Evolutionary conservation across 2,888 invertebrate species (phyloP), one percentile per base, ranked within the genome.

Genomic region (Acronicta leporina): DNA sequence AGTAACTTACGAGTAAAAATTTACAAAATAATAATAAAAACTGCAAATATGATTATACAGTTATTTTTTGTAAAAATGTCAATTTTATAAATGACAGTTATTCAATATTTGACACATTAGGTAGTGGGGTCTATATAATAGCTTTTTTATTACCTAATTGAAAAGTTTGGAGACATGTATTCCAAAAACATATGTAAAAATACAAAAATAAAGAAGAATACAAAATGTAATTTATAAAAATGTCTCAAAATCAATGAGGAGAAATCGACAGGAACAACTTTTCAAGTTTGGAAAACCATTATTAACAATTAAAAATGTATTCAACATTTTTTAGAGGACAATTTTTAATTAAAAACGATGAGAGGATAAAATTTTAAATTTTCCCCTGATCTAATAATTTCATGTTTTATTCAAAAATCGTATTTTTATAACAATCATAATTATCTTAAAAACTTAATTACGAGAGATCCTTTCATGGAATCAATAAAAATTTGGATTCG

Each of bases 401-500:
- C 64, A 51, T 63, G 63, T 58, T 59, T 64, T 53, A 42, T 67
- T 66, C 58, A 72, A 77, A 75, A 77, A 73, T 63, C 68, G 77
- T 81, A 83, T 79, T 73, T 80, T 80, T 68, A 73, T 79, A 81
- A 80, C 79, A 80, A 80, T 80, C 75, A 80, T 77, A 80, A 79
- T 76, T 79, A 84, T 75, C 80, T 82, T 79, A 81, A 85, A 73
- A 87, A 86, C 86, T 87, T 87, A 90, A 86, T 81, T 76, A 81
- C 79, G 80, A 85, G 87, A 88, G 87, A 88, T 88, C 87, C 87
- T 71, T 86, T 80, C 53, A 69, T 79, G 84, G 87, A 87, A 87
- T 87, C 86, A 78, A 77, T 77, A 68, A 68, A 76, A 70, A 77
- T 75, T 79, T 74, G 76, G 72, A 81, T 73, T 79, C 64, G 27